Conservation (phyloP, 1,140 invertebrate genomes). For the Tetramorium parvispinum region DNA sequence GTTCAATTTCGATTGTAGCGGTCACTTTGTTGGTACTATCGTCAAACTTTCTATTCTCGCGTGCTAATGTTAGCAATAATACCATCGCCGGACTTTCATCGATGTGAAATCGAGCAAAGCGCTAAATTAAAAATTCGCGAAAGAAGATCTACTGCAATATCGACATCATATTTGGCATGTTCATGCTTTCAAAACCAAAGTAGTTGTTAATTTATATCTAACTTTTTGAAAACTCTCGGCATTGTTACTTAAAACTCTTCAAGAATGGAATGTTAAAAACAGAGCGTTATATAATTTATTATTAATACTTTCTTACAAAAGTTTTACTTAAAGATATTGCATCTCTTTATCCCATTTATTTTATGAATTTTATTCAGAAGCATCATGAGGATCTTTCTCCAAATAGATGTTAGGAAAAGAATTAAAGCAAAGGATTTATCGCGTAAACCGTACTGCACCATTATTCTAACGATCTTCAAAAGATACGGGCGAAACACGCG, state of each 20-base stretch:
- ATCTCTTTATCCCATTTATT: too few species aligned
- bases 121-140: conserved; percentile 33
- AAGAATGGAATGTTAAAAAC: not conserved
- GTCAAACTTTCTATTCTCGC: conserved; percentile 38
- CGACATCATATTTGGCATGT: not conserved
- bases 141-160: not conserved
- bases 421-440: not conserved
- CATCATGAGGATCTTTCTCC: not conserved
- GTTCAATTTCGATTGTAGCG: conserved; percentile 1
- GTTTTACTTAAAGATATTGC: too few species aligned
- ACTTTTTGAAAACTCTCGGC: conserved; percentile 4
- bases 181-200: not conserved
- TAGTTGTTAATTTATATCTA: conserved; percentile 43
- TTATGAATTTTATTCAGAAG: not conserved
- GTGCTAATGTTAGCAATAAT: not conserved
- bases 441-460: not conserved
- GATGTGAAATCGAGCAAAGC: conserved; percentile 10
- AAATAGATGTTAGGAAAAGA: not conserved
- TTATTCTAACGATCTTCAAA: not conserved
- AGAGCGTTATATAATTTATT: too few species aligned
- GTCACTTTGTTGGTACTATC: not conserved
- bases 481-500: conserved; percentile 18
- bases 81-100: conserved; percentile 21
- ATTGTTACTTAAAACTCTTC: conserved; percentile 5
- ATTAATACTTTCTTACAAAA: too few species aligned